Base-by-base conservation (phyloP, 2,797 vertebrate species). In the Rhincodon typus region DNA sequence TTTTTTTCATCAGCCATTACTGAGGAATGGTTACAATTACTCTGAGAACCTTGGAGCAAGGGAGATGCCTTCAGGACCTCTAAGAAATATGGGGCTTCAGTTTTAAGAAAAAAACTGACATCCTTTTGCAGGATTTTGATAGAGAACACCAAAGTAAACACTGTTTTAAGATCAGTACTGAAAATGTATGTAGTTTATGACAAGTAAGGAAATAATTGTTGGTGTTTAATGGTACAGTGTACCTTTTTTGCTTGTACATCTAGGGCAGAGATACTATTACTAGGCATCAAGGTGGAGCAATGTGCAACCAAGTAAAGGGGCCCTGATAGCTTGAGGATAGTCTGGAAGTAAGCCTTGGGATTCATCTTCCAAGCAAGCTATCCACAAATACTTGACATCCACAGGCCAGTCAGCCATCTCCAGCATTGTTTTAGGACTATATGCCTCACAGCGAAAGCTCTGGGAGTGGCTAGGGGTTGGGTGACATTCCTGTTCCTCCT, bases 1-100 rank as follows among this genome's bases (percentile, higher is more conserved):
- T 95, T 77, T 95, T 95, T 77, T 95, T 25, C 42, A 95, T 74
- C 42, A 57, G 42, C 27, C 94, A 77, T 77, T 95, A 72, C 27
- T 74, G 70, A 74, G 34, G 42, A 70, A 77, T 93, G 90, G 90
- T 93, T 67, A 38, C 90, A 93, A 93, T 93, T 93, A 93, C n/a
- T 23, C 62, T 38, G 19, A 42, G 62, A 69, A 69, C 19, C 19
- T 93, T 8, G n/a, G 62, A 69, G 90, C 90, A 67, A 69, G n/a
- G 90, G 66, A 42, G 90, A 93, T 93, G n/a, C 90, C 38, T n/a
- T 69, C 19, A 62, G 90, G 42, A n/a, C 66, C 90, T 69, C n/a
- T 10, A 25, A 66, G 66, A 67, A 93, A 42, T 93, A 21, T 25
- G 42, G 90, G 38, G 62, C 90, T 62, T 90, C 53, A 90, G 15